Evolutionary conservation across 2,797 vertebrate genomes (phyloP).

Genomic region (Psittacula derbiana): DNA sequence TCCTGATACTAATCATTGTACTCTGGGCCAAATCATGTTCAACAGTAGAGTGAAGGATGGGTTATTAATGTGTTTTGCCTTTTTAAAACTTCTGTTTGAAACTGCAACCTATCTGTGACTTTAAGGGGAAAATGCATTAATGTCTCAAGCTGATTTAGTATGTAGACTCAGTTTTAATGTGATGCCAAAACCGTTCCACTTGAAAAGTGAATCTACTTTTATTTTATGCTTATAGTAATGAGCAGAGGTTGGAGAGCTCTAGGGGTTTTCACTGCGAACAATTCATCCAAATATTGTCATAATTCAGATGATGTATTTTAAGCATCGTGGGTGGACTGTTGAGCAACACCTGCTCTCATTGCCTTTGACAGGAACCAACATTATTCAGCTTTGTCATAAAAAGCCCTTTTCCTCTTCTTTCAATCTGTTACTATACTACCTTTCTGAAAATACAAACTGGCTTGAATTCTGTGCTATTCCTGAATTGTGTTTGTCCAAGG

Average conservation of each 20-base stretch:
- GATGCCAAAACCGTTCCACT: not conserved
- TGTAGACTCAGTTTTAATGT: not conserved
- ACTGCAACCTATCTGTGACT: not conserved
- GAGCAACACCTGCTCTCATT: not conserved
- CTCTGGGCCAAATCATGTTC: not conserved
- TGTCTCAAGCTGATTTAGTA: not conserved
- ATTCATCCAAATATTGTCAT: not conserved
- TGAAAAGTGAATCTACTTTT: not conserved
- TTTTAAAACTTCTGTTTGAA: not conserved
- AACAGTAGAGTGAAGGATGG: not conserved
- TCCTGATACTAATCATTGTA: not conserved
- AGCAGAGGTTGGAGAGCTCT: not conserved
- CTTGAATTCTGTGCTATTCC: not conserved
- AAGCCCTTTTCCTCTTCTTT: not conserved
- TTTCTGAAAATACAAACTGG: not conserved
- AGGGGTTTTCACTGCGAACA: not conserved
- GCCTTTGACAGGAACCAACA: fast-evolving
- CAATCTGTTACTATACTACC: not conserved
- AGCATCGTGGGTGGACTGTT: not conserved
- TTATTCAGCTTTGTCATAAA: not conserved
- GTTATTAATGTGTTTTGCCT: not conserved
- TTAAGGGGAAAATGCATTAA: not conserved
- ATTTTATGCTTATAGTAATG: not conserved
- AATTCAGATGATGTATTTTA: not conserved
- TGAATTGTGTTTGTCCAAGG: not conserved